These are phyloP conservation scores for Galleria mellonella DNA, from an alignment of 1,140 invertebrate genomes.

Conservation along the genomic window DNA sequence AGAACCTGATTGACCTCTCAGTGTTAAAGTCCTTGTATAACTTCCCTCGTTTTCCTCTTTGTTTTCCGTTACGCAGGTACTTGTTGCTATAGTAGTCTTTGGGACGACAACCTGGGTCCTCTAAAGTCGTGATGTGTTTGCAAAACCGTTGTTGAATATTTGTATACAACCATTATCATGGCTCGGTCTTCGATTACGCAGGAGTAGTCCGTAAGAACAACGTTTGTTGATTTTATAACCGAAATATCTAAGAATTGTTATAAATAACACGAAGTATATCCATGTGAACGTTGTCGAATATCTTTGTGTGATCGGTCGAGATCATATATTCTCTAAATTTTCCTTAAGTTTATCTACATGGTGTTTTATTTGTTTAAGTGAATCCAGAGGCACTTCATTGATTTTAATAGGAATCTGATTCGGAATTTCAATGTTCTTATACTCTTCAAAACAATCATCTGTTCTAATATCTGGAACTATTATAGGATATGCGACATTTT, in stretches of 20 bases:
- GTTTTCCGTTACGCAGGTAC: no score
- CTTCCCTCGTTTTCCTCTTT: no score
- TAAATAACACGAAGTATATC: neutral
- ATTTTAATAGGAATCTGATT: constrained; percentile 5
- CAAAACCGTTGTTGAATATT: constrained; percentile 13
- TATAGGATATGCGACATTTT: constrained; percentile 14
- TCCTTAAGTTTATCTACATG: constrained; percentile 7
- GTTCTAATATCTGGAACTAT: constrained; percentile 8
- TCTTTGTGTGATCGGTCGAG: neutral
- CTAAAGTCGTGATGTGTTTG: no score
- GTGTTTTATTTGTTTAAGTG: constrained; percentile 6
- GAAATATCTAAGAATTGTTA: neutral
- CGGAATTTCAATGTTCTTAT: neutral
- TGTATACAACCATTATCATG: constrained; percentile 6
- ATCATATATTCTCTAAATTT: constrained; percentile 4
- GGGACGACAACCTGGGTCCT: no score
- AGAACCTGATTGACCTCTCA: no score
- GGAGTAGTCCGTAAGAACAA: neutral
- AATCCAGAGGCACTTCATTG: constrained; percentile 8
- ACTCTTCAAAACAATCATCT: constrained; percentile 7
- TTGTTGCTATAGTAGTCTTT: neutral
- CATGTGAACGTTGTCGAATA: neutral
- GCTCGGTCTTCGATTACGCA: neutral
- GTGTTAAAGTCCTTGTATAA: no score
- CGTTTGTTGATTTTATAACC: neutral